These are phyloP conservation scores for Anguilla pacifica DNA, from an alignment of 2,797 vertebrate species.

Conservation along the genomic window DNA sequence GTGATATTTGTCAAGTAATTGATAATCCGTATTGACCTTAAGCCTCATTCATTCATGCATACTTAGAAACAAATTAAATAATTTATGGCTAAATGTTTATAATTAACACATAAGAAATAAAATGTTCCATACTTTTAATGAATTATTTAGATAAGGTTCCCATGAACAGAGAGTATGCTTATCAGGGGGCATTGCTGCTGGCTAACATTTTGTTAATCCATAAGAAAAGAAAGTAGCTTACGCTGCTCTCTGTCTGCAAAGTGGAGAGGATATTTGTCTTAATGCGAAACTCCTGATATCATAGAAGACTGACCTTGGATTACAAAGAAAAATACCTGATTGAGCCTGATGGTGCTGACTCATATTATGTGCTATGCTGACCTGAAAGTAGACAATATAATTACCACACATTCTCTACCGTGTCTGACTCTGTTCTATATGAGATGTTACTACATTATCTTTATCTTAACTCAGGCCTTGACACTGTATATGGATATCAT, in stretches of 20 bases:
- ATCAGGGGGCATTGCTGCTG: not conserved
- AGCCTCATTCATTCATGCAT: no score
- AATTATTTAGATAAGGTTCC: not conserved
- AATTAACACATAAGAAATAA: no score
- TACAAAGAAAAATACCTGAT: not conserved
- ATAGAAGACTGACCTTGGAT: not conserved
- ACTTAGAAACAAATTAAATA: no score
- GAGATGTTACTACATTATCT: not conserved
- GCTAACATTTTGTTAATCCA: slow-evolving; percentile 1
- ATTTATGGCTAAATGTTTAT: no score
- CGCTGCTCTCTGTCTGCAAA: not conserved
- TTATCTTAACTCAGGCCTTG: not conserved
- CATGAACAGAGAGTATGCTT: not conserved
- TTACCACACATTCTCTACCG: not conserved
- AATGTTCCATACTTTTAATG: no score
- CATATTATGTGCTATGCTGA: not conserved
- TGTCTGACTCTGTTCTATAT: not conserved
- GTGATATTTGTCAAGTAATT: slow-evolving; percentile 2
- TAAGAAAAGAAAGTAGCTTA: not conserved
- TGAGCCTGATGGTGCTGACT: not conserved
- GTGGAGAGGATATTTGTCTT: not conserved
- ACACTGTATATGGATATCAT: not conserved
- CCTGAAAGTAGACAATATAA: not conserved
- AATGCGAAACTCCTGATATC: not conserved
- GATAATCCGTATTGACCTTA: not conserved